Conservation (phyloP, 2,888 invertebrate species). For the Drosophila colorata region DNA sequence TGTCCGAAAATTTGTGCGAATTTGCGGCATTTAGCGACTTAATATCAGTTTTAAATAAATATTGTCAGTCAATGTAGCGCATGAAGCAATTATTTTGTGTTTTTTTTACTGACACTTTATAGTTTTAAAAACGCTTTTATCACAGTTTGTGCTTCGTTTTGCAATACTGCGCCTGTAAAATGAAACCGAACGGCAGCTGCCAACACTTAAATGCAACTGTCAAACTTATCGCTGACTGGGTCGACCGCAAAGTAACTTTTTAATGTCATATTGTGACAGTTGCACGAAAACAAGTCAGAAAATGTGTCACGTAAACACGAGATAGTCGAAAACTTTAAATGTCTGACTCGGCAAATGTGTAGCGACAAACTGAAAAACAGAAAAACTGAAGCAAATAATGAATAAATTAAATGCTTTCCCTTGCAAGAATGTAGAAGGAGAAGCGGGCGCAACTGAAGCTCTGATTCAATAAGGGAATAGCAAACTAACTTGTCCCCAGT, state of each 20-base stretch:
- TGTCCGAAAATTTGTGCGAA: too few relatives aligned
- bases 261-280: constrained; percentile 15
- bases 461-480: constrained; percentile 12
- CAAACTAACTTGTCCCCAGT: constrained; percentile 3
- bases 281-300: neutral
- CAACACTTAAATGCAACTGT: neutral
- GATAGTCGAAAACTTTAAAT: constrained; percentile 1
- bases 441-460: neutral
- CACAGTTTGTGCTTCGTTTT: too few relatives aligned
- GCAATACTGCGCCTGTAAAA: too few relatives aligned
- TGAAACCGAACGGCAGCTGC: neutral
- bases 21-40: too few relatives aligned
- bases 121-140: too few relatives aligned
- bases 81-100: too few relatives aligned
- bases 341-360: constrained; percentile 1
- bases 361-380: constrained; percentile 1
- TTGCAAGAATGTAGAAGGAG: neutral
- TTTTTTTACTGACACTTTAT: neutral
- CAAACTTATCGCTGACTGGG: constrained; percentile 7
- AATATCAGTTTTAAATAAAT: too few relatives aligned
- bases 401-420: neutral
- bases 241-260: constrained; percentile 15
- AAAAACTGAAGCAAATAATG: neutral
- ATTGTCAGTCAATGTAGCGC: too few relatives aligned
- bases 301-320: neutral